These are phyloP conservation scores for Heterodera carotae DNA, from an alignment of 1,140 invertebrate species.

Conservation along the genomic window DNA sequence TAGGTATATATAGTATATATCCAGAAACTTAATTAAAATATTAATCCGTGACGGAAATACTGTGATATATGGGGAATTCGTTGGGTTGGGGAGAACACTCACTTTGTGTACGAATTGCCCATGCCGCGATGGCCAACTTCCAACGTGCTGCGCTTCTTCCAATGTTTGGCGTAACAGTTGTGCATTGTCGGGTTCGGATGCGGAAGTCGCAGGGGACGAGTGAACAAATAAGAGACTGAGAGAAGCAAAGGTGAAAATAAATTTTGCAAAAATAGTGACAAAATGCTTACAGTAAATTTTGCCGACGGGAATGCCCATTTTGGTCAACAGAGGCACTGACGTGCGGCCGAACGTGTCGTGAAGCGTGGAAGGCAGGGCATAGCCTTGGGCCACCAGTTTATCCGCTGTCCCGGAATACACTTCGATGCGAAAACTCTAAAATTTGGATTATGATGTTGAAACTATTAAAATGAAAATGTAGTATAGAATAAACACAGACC, in stretches of 20 bases:
- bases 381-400: conserved; percentile 53
- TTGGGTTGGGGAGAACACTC: background rate
- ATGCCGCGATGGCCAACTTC: conserved; percentile 65
- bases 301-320: conserved; percentile 57
- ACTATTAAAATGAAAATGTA: background rate
- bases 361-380: conserved; percentile 61
- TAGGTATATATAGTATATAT: too few relatives aligned
- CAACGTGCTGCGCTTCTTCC: conserved; percentile 62
- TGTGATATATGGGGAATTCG: too few relatives aligned
- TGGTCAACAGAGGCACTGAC: conserved; percentile 56
- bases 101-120: conserved; percentile 65
- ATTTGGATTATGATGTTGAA: background rate
- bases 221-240: conserved; percentile 54
- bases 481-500: conserved; percentile 33
- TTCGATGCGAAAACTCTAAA: conserved; percentile 59
- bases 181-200: conserved; percentile 49
- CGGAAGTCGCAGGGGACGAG: conserved; percentile 45
- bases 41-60: too few relatives aligned
- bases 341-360: conserved; percentile 59
- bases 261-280: too few relatives aligned
- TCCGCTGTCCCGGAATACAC: conserved; percentile 43
- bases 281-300: conserved; percentile 52
- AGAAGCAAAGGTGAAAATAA: background rate
- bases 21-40: too few relatives aligned
- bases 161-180: conserved; percentile 58